Evolutionary conservation across 1,140 invertebrate genomes (phyloP).

Genomic region (Cydia strobilella): DNA sequence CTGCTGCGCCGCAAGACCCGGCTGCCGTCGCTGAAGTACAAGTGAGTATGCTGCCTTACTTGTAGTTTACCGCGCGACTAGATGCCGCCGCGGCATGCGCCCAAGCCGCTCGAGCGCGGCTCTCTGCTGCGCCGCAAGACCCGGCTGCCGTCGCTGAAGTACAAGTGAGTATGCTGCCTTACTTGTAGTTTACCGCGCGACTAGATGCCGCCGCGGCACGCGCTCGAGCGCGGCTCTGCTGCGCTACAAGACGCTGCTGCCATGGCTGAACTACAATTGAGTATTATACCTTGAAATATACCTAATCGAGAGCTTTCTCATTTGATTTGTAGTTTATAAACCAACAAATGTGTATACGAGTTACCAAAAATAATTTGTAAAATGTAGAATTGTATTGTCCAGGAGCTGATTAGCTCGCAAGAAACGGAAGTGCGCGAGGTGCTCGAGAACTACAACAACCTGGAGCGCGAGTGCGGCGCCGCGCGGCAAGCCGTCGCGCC

Average conservation of each 20-base stretch:
- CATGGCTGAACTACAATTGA: not conserved
- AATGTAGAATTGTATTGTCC: not conserved
- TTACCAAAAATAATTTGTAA: no score
- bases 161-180: not conserved
- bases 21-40: not conserved
- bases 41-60: not conserved
- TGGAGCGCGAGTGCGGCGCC: constrained; percentile 80
- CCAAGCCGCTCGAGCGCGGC: constrained; percentile 77
- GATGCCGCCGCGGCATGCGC: constrained; percentile 82
- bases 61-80: constrained; percentile 81
- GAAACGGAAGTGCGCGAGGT: constrained; percentile 84
- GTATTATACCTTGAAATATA: no score
- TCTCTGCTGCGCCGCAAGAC: constrained; percentile 40
- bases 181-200: constrained; percentile 81
- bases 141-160: not conserved
- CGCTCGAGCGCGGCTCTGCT: constrained; percentile 64
- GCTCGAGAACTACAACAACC: constrained; percentile 85
- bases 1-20: not conserved
- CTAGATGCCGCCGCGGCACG: constrained; percentile 81
- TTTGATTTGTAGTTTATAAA: not conserved
- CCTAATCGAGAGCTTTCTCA: no score
- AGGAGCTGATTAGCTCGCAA: constrained; percentile 79
- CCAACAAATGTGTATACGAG: not conserved
- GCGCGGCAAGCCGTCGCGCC: constrained; percentile 81
- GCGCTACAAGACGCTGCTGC: not conserved